A percentile compares a stretch with the other conserved stretches of the same genome.
Conservation (phyloP, 2,113 vertebrate genomes). For the Rana temporaria region DNA sequence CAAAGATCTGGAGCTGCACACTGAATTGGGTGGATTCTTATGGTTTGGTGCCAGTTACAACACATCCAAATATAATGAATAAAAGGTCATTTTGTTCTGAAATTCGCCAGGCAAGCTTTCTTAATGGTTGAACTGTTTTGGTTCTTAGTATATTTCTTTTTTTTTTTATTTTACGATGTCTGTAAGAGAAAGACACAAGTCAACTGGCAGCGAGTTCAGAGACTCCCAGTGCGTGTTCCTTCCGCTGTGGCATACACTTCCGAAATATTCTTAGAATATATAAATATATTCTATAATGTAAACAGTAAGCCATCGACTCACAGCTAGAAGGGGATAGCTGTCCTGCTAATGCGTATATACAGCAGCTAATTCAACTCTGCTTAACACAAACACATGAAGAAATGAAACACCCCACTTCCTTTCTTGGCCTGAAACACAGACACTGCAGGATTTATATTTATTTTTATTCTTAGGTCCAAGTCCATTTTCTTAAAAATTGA, state of each 20-base stretch:
- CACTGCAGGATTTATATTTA: constrained; percentile 36
- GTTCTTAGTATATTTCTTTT: background rate
- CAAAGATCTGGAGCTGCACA: constrained; percentile 1
- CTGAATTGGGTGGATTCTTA: background rate
- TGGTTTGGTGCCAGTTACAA: constrained; percentile 40
- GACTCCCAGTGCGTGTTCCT: constrained; percentile 1
- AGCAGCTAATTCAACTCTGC: constrained; percentile 26
- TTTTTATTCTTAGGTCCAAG: constrained; percentile 22
- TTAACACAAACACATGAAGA: constrained; percentile 35
- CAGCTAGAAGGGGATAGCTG: constrained; percentile 2
- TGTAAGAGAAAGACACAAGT: constrained; percentile 2
- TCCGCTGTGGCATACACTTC: constrained; percentile 40
- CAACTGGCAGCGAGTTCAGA: background rate
- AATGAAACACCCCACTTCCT: constrained; percentile 45
- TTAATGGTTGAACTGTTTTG: constrained; percentile 18
- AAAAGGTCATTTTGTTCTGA: background rate
- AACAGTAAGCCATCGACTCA: constrained; percentile 27
- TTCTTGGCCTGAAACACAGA: constrained; percentile 17
- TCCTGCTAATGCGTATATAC: constrained; percentile 1
- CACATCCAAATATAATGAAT: background rate
- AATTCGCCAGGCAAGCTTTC: background rate
- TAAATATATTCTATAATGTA: constrained; percentile 45
- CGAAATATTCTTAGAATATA: constrained; percentile 41
- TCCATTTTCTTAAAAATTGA: background rate
- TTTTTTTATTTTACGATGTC: constrained; percentile 18